Evolutionary conservation across 2,797 vertebrate genomes (phyloP).

Genomic region (Rhinella marina): DNA sequence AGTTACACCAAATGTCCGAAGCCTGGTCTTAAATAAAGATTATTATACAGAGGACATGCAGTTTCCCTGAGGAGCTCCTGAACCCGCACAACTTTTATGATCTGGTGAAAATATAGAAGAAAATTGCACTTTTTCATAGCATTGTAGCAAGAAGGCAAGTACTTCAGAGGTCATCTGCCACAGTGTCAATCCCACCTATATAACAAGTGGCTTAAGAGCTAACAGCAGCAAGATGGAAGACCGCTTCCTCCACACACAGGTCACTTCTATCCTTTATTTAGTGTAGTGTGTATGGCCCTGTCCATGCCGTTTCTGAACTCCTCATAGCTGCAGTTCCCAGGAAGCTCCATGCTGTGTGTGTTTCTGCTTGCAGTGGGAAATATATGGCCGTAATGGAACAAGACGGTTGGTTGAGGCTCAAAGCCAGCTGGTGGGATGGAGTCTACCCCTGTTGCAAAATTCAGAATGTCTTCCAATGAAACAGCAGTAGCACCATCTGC

Average conservation of each 20-base stretch:
- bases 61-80: neutral
- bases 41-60: neutral
- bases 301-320: constrained; percentile 88
- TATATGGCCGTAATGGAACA: constrained; percentile 74
- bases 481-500: constrained; percentile 82
- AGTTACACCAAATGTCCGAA: neutral
- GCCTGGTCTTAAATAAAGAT: neutral
- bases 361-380: constrained; percentile 80
- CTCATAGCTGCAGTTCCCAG: constrained; percentile 78
- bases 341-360: constrained; percentile 80
- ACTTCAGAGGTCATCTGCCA: neutral
- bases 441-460: constrained; percentile 79
- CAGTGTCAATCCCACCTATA: neutral
- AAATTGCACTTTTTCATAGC: neutral
- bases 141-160: neutral
- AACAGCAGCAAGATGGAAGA: neutral
- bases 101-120: neutral
- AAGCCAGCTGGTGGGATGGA: constrained; percentile 80
- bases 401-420: constrained; percentile 80
- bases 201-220: neutral
- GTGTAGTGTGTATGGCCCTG: constrained; percentile 74
- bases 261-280: neutral
- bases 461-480: constrained; percentile 85
- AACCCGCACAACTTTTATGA: neutral
- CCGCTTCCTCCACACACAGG: no score